phyloP scores from a whole-genome alignment of 2,113 vertebrate genomes.

The Alligator sinensis region DNA sequence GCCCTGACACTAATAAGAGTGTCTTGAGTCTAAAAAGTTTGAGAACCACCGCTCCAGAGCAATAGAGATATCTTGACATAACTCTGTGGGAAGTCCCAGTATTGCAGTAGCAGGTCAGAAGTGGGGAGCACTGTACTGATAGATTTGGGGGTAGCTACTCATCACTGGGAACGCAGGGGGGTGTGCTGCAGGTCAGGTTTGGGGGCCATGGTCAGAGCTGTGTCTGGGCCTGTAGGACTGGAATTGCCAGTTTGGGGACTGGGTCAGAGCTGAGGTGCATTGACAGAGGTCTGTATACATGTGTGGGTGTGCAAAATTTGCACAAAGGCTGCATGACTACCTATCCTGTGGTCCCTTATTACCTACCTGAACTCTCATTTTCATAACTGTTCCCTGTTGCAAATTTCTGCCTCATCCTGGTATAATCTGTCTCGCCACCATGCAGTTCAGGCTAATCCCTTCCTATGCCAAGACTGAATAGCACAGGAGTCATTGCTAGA shows the following conservation, averaged over 20 bases:
- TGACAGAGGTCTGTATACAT: background rate
- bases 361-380: background rate
- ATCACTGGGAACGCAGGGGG: no score
- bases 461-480: background rate
- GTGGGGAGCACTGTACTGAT: no score
- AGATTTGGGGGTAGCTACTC: no score
- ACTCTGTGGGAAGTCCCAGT: background rate
- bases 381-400: background rate
- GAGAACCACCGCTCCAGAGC: background rate
- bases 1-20: no score
- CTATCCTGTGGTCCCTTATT: background rate
- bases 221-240: background rate
- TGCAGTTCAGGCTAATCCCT: no score
- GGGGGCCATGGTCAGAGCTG: no score
- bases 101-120: no score
- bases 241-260: background rate
- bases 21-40: no score
- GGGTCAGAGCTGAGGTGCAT: background rate
- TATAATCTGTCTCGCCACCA: background rate
- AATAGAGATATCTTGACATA: background rate
- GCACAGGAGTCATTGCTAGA: background rate
- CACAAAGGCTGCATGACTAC: background rate
- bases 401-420: background rate
- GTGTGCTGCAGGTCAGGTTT: no score
- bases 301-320: background rate